Conservation (phyloP, 2,113 vertebrate genomes). For the Rutilus rutilus region DNA sequence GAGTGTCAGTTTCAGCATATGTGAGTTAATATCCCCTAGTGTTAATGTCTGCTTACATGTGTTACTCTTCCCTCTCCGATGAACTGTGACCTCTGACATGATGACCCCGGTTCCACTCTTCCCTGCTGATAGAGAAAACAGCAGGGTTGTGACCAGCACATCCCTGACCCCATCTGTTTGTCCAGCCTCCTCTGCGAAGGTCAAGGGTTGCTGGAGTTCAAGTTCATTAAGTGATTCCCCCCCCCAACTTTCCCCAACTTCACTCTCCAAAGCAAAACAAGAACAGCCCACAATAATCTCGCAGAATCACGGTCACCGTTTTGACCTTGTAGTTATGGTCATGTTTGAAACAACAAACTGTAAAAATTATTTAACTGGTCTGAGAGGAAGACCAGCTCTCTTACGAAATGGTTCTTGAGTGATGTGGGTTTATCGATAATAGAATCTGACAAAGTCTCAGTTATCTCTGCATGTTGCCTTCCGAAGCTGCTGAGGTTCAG, state of each 20-base stretch:
- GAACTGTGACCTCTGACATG: constrained; percentile 50
- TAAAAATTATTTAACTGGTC: constrained; percentile 1
- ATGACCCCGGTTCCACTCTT: constrained; percentile 49
- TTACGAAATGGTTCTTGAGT: constrained; percentile 21
- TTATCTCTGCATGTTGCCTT: constrained; percentile 54
- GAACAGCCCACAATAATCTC: not conserved
- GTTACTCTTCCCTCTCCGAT: constrained; percentile 52
- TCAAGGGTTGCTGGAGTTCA: constrained; percentile 69
- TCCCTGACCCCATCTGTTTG: constrained; percentile 64
- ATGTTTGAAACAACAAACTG: constrained; percentile 29
- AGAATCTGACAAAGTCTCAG: constrained; percentile 51
- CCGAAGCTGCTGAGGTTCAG: constrained; percentile 39
- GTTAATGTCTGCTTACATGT: constrained; percentile 52
- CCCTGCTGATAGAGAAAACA: constrained; percentile 64
- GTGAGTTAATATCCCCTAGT: constrained; percentile 54
- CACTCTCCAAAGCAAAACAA: constrained; percentile 6
- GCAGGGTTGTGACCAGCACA: constrained; percentile 59
- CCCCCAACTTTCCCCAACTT: constrained; percentile 45
- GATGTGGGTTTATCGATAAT: constrained; percentile 58
- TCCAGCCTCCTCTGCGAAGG: constrained; percentile 51
- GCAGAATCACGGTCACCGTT: not conserved
- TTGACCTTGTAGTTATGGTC: not conserved
- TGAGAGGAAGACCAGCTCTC: not conserved
- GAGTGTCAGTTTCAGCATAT: constrained; percentile 47
- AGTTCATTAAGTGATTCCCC: constrained; percentile 76